Percentiles rank a stretch among this genome's conserved stretches.
Evolutionary conservation across 1,140 invertebrate genomes (phyloP).

Genomic region (Drosophila kikkawai): DNA sequence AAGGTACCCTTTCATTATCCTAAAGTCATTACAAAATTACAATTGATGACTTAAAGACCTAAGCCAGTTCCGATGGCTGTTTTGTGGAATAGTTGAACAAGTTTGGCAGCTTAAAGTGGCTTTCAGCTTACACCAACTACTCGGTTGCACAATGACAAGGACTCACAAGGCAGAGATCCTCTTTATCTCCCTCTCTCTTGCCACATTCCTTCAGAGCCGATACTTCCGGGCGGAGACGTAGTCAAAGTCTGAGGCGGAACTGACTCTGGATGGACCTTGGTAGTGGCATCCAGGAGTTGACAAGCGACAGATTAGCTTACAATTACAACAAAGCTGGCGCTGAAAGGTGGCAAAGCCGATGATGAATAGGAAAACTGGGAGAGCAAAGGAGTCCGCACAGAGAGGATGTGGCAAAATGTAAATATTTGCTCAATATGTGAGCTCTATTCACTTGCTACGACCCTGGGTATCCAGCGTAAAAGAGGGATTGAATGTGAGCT

Average conservation of each 20-base stretch:
- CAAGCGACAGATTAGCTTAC: slow-evolving; percentile 74
- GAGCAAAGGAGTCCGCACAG: background rate
- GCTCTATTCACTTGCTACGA: slow-evolving; percentile 17
- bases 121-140: slow-evolving; percentile 14
- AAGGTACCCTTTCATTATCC: background rate
- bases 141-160: slow-evolving; percentile 3
- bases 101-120: slow-evolving; percentile 58
- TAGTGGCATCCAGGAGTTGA: slow-evolving; percentile 44
- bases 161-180: background rate
- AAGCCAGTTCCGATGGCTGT: slow-evolving; percentile 23
- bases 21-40: slow-evolving; percentile 47
- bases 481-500: background rate
- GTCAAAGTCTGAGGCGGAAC: slow-evolving; percentile 12
- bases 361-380: slow-evolving; percentile 38
- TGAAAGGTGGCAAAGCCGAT: slow-evolving; percentile 42
- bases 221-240: slow-evolving; percentile 25
- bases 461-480: background rate
- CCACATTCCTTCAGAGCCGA: background rate
- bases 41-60: slow-evolving; percentile 18
- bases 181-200: background rate
- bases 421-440: slow-evolving; percentile 61
- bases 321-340: slow-evolving; percentile 70
- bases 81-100: slow-evolving; percentile 43
- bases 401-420: slow-evolving; percentile 22
- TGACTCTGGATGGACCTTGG: background rate